phyloP scores from a whole-genome alignment of 1,140 invertebrate genomes.

The Drosophila bocki region DNA sequence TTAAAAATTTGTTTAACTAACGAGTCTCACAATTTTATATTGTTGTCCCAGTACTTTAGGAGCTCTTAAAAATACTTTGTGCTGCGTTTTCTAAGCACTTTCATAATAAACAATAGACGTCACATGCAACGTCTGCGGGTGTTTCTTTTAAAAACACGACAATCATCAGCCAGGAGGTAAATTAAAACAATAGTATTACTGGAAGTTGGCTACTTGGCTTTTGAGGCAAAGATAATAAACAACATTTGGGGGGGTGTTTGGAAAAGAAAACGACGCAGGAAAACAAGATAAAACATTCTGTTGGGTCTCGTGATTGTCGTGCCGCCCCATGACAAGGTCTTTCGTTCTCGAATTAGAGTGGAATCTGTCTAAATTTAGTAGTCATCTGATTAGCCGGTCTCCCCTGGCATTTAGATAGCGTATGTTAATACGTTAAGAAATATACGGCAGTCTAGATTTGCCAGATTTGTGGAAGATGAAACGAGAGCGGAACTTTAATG shows the following conservation, averaged over 20 bases:
- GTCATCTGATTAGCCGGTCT: slow-evolving; percentile 52
- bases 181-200: slow-evolving; percentile 39
- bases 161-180: slow-evolving; percentile 15
- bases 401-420: slow-evolving; percentile 39
- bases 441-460: slow-evolving; percentile 12
- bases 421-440: slow-evolving; percentile 14
- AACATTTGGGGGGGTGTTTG: slow-evolving; percentile 40
- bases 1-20: slow-evolving; percentile 67
- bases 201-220: slow-evolving; percentile 32
- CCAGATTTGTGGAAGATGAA: slow-evolving; percentile 1
- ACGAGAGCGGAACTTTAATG: slow-evolving; percentile 22
- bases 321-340: slow-evolving; percentile 40
- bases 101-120: slow-evolving; percentile 54
- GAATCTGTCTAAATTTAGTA: slow-evolving; percentile 73
- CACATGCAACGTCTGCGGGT: slow-evolving; percentile 14
- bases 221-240: slow-evolving; percentile 55
- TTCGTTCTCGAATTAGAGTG: slow-evolving; percentile 14
- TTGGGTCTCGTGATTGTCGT: slow-evolving; percentile 74
- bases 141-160: slow-evolving; percentile 36
- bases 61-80: slow-evolving; percentile 34
- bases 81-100: slow-evolving; percentile 15
- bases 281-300: slow-evolving; percentile 34
- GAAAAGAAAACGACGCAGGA: slow-evolving; percentile 43
- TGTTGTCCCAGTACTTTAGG: slow-evolving; percentile 5
- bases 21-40: slow-evolving; percentile 6